phyloP scores from a whole-genome alignment of 1,140 invertebrate species.

The Lysiphlebus fabarum region DNA sequence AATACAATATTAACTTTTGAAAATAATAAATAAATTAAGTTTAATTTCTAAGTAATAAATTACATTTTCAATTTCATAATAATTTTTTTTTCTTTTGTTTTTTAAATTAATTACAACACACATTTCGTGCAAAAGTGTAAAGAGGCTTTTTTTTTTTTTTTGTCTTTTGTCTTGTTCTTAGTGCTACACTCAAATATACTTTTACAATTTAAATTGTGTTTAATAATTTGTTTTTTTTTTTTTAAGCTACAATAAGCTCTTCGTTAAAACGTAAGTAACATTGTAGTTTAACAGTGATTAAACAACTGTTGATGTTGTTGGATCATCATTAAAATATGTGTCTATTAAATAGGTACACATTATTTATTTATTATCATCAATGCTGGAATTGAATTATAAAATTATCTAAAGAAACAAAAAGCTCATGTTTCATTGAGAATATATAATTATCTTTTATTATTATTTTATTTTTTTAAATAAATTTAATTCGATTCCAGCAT shows the following conservation, averaged over 20 bases:
- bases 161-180: conserved; percentile 34
- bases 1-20: conserved; percentile 5
- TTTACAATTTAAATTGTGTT: conserved; percentile 51
- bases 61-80: conserved; percentile 43
- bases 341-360: conserved; percentile 49
- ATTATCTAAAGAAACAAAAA: conserved; percentile 17
- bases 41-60: conserved; percentile 55
- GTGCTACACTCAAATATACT: conserved; percentile 34
- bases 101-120: conserved; percentile 54
- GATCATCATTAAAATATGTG: conserved; percentile 35
- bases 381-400: conserved; percentile 43
- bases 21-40: conserved; percentile 53
- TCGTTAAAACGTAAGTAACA: conserved; percentile 56
- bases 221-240: conserved; percentile 45
- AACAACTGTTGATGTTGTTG: conserved; percentile 49
- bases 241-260: conserved; percentile 55
- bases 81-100: conserved; percentile 16
- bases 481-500: conserved; percentile 42
- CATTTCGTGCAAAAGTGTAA: conserved; percentile 58
- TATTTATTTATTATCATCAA: conserved; percentile 19
- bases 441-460: conserved; percentile 15
- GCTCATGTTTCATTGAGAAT: conserved; percentile 5
- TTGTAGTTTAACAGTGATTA: conserved; percentile 57
- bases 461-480: conserved; percentile 1
- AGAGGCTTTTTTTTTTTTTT: conserved; percentile 47